These are phyloP conservation scores for Aleiodes sp. DNA, from an alignment of 1,140 invertebrate species.

Conservation along the genomic window DNA sequence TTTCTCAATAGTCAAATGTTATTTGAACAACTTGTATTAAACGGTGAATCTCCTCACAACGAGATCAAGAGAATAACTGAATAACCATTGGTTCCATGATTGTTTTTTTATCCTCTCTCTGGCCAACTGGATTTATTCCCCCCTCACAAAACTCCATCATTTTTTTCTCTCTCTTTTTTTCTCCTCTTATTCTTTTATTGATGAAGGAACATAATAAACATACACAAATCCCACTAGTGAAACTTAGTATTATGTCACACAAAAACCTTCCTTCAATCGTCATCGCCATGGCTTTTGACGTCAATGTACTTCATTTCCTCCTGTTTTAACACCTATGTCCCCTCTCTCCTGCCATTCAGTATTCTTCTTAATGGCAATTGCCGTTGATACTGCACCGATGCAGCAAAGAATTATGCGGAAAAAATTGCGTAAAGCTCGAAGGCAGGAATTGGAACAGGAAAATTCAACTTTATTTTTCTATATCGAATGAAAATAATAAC, in stretches of 20 bases:
- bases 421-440: too few species aligned
- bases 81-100: not conserved
- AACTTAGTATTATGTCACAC: slow-evolving; percentile 26
- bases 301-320: slow-evolving; percentile 32
- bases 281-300: slow-evolving; percentile 25
- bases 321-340: slow-evolving; percentile 3
- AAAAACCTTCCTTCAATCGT: slow-evolving; percentile 30
- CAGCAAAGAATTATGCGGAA: too few species aligned
- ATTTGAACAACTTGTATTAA: not conserved
- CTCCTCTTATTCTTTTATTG: too few species aligned
- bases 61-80: slow-evolving; percentile 22
- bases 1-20: not conserved
- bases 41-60: not conserved
- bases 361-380: not conserved
- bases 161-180: too few species aligned
- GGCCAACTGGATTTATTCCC: not conserved
- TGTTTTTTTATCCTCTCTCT: slow-evolving; percentile 25
- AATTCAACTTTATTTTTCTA: not conserved
- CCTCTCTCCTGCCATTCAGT: not conserved
- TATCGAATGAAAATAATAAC: not conserved
- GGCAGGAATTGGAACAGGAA: not conserved
- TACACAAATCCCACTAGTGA: slow-evolving; percentile 22
- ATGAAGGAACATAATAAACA: not conserved
- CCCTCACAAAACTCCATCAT: too few species aligned
- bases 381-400: not conserved